Percentiles rank a stretch among this genome's conserved stretches.
Conservation (phyloP, 2,888 invertebrate genomes). For the Bunonema sp. region DNA sequence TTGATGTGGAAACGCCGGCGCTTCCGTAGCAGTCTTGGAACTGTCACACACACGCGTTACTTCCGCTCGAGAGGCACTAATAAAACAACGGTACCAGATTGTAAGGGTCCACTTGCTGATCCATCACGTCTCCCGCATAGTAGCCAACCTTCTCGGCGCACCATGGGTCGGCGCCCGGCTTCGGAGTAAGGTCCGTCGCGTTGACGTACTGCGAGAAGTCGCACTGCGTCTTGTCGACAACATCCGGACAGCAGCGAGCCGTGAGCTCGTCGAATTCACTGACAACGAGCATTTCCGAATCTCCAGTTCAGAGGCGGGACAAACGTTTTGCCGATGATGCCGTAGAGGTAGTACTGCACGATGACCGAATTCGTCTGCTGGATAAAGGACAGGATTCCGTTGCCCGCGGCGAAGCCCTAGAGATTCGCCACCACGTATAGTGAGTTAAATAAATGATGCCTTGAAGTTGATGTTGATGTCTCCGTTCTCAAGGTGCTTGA, state of each 20-base stretch:
- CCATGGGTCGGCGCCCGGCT: not conserved
- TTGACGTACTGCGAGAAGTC: slow-evolving; percentile 15
- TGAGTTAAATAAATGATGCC: too few species aligned
- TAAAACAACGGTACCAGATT: too few species aligned
- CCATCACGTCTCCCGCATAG: too few species aligned
- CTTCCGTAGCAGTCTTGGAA: too few species aligned
- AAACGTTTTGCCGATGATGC: slow-evolving; percentile 19
- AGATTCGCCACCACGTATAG: too few species aligned
- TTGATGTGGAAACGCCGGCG: too few species aligned
- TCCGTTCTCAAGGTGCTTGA: slow-evolving; percentile 12
- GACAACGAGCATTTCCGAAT: not conserved
- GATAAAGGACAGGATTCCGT: slow-evolving; percentile 19
- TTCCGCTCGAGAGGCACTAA: too few species aligned
- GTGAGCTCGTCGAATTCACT: slow-evolving; percentile 13
- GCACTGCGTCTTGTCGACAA: slow-evolving; percentile 12
- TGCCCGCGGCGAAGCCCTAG: too few species aligned
- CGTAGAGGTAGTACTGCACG: slow-evolving; percentile 22
- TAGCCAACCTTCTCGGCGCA: not conserved
- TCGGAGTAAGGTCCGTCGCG: too few species aligned
- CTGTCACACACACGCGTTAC: too few species aligned
- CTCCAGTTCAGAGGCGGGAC: not conserved
- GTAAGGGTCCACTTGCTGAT: too few species aligned
- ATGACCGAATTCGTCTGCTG: slow-evolving; percentile 22
- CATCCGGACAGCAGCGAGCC: slow-evolving; percentile 7
- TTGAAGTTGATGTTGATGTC: slow-evolving; percentile 13